phyloP scores from a whole-genome alignment of 2,797 vertebrate species.

The Tapirus indicus region DNA sequence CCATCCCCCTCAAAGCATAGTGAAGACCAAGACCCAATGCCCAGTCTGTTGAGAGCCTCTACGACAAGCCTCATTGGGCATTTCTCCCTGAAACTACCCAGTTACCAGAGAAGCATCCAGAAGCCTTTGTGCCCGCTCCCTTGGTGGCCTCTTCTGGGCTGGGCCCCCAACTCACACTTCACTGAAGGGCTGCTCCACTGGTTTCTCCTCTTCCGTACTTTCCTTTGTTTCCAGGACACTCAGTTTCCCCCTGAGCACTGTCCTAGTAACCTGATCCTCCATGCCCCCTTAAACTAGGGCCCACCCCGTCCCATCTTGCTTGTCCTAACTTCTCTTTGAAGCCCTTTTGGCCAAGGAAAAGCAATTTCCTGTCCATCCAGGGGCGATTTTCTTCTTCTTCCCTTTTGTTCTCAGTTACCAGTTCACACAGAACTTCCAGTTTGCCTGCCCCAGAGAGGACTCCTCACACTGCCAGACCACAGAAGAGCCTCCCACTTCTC shows the following conservation, averaged over 20 bases:
- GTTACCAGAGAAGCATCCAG: not conserved
- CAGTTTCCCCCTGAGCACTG: not conserved
- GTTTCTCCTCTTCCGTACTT: not conserved
- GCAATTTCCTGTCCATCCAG: not conserved
- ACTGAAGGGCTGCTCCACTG: too few species aligned
- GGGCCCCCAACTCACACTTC: accelerated
- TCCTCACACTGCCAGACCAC: accelerated
- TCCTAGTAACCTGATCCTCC: too few species aligned
- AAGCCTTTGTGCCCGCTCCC: not conserved
- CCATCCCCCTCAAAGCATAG: not conserved
- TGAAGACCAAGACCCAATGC: not conserved
- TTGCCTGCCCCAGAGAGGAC: too few species aligned
- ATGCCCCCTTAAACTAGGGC: accelerated
- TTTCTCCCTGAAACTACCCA: not conserved
- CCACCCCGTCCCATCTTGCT: accelerated
- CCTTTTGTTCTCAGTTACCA: not conserved
- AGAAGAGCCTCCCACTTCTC: not conserved
- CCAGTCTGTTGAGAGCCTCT: not conserved
- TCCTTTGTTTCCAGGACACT: not conserved
- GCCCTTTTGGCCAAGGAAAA: not conserved
- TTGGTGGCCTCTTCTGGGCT: not conserved
- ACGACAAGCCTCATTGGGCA: not conserved
- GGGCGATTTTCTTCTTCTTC: not conserved
- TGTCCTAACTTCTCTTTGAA: not conserved
- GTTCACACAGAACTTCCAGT: not conserved